A percentile compares a stretch with the other conserved stretches of the same genome.
Conservation (phyloP, 2,797 vertebrate species). For the Aphelocoma californica region DNA sequence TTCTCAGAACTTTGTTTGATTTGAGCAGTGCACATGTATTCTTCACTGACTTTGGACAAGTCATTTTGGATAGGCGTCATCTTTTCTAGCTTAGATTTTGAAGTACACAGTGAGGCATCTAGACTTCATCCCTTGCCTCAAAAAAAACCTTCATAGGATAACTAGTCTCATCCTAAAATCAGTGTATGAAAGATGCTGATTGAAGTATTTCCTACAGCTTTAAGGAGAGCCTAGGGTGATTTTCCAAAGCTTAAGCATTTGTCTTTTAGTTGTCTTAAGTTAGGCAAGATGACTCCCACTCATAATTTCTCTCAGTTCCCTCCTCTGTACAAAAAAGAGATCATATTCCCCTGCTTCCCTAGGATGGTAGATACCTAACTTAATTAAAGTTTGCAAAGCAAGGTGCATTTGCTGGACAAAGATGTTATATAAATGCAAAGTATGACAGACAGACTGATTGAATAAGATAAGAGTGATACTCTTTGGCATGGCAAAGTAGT, state of each 20-base stretch:
- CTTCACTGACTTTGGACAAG: background rate
- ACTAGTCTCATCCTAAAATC: background rate
- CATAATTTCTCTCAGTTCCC: background rate
- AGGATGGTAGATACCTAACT: background rate
- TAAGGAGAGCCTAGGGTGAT: background rate
- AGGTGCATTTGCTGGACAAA: constrained; percentile 17
- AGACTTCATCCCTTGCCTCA: background rate
- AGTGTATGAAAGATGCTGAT: background rate
- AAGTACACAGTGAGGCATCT: background rate
- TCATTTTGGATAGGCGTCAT: background rate
- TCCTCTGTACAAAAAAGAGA: background rate
- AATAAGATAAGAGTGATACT: background rate
- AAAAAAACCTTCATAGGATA: background rate
- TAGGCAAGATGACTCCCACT: background rate
- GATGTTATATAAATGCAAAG: background rate
- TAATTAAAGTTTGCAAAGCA: constrained; percentile 27
- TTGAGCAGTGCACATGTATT: background rate
- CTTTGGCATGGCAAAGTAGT: background rate
- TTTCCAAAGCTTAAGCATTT: background rate
- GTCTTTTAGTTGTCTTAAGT: background rate
- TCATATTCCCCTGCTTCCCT: background rate
- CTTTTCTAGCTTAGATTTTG: background rate
- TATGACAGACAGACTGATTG: constrained; percentile 26
- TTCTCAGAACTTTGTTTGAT: background rate
- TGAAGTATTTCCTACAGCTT: background rate